Conservation (phyloP, 2,888 invertebrate genomes). For the Digitonthophagus gazella region DNA sequence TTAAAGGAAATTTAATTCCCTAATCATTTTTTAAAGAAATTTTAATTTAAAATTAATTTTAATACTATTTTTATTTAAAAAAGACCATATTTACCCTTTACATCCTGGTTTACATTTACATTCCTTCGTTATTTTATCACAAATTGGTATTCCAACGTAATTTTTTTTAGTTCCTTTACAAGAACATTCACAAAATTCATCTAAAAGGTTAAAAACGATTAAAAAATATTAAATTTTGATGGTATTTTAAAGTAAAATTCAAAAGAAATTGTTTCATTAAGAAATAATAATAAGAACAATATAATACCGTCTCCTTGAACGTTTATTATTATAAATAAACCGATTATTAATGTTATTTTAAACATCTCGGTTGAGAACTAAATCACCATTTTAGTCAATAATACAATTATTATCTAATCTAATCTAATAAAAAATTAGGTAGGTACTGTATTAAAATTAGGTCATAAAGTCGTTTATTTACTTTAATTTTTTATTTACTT, state of each 20-base stretch:
- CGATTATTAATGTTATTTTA: not conserved
- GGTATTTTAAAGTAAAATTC: no score
- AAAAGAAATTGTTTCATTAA: no score
- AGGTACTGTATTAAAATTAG: not conserved
- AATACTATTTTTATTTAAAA: slow-evolving; percentile 2
- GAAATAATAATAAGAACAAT: no score
- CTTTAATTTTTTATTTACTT: no score
- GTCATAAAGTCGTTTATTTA: no score
- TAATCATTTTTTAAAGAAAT: no score
- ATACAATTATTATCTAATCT: not conserved
- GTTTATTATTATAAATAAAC: not conserved
- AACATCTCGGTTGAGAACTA: not conserved
- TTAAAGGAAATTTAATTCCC: not conserved
- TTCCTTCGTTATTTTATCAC: slow-evolving; percentile 74
- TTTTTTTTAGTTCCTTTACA: slow-evolving; percentile 79
- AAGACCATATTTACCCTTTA: slow-evolving; percentile 57
- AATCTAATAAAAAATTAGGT: not conserved
- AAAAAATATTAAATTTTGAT: no score
- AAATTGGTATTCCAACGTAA: slow-evolving; percentile 80
- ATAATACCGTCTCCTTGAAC: not conserved
- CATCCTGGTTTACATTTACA: slow-evolving; percentile 82
- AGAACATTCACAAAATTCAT: slow-evolving; percentile 73
- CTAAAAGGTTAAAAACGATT: slow-evolving; percentile 47
- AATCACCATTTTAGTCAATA: not conserved
- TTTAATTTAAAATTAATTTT: no score